phyloP scores from a whole-genome alignment of 1,140 invertebrate genomes.

The Drosophila murphyi region DNA sequence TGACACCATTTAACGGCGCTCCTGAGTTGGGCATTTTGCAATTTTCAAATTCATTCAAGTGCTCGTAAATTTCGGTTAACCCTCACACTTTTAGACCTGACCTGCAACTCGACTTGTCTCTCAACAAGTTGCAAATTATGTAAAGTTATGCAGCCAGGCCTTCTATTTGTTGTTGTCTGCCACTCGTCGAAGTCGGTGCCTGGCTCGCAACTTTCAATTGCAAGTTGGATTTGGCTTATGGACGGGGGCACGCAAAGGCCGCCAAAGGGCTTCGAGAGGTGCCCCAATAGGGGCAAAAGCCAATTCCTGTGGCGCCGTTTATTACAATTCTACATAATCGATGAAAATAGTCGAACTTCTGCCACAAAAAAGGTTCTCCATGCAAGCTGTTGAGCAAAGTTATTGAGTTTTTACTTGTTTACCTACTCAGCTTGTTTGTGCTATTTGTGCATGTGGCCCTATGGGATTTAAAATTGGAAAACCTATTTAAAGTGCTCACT shows the following conservation, averaged over 20 bases:
- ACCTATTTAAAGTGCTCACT: background rate
- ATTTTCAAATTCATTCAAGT: constrained; percentile 59
- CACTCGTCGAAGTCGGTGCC: constrained; percentile 8
- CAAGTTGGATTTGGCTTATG: constrained; percentile 53
- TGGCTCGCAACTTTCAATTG: constrained; percentile 41
- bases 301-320: constrained; percentile 33
- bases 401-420: constrained; percentile 25
- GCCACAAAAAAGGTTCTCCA: constrained; percentile 11
- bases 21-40: constrained; percentile 32
- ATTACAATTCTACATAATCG: constrained; percentile 43
- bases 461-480: background rate
- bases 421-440: constrained; percentile 35
- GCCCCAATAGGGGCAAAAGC: constrained; percentile 15
- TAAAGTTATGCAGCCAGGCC: constrained; percentile 45
- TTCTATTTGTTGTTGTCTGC: constrained; percentile 59
- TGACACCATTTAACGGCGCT: constrained; percentile 11
- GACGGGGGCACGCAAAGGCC: constrained; percentile 37
- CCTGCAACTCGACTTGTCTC: constrained; percentile 32
- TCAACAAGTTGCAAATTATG: constrained; percentile 67
- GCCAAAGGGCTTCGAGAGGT: background rate
- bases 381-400: background rate
- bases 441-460: constrained; percentile 26
- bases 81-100: constrained; percentile 14
- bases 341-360: constrained; percentile 35
- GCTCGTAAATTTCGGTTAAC: constrained; percentile 37